phyloP scores from a whole-genome alignment of 92 coral and sea anemone genomes.

The Blastomussa wellsi region DNA sequence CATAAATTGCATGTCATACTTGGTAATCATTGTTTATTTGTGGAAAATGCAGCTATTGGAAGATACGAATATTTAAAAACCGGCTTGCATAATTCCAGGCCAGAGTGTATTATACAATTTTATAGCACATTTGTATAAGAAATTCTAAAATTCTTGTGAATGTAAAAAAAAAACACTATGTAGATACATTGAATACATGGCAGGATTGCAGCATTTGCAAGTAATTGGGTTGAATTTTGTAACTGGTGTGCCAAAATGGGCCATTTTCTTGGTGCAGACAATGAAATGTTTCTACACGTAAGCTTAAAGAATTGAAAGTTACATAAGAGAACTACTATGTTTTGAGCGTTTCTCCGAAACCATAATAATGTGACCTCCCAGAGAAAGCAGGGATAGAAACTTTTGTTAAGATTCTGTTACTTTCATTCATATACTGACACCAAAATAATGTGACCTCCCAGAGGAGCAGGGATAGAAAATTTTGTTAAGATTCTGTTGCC shows the following conservation, averaged over 20 bases:
- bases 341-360: neutral
- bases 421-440: too few relatives aligned
- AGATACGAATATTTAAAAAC: neutral
- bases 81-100: neutral
- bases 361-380: neutral
- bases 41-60: neutral
- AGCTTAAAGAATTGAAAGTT: neutral
- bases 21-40: neutral
- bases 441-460: too few relatives aligned
- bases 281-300: too few relatives aligned
- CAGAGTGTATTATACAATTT: neutral
- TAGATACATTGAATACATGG: neutral
- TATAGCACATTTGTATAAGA: neutral
- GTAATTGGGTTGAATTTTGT: neutral
- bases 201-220: neutral
- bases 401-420: too few relatives aligned
- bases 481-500: too few relatives aligned
- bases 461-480: too few relatives aligned
- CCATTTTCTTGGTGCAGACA: neutral
- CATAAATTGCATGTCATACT: too few relatives aligned
- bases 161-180: too few relatives aligned
- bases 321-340: too few relatives aligned
- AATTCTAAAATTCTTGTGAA: neutral
- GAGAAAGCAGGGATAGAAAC: neutral
- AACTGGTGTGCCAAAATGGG: neutral